Base-by-base conservation (phyloP, 2,797 vertebrate genomes). In the Halcyon chelicuti region DNA sequence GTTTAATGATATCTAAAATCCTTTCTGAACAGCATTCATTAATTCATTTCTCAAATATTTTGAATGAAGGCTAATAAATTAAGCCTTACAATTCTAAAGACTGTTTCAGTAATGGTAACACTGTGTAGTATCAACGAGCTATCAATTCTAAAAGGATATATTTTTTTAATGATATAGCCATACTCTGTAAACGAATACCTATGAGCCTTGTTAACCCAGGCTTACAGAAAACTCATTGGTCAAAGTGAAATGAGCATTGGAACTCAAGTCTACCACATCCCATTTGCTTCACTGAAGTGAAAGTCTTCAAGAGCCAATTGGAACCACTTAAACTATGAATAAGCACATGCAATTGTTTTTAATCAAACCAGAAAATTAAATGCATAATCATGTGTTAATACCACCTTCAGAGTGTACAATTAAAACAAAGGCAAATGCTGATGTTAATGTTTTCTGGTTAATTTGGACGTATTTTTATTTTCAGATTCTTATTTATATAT, bases 361-460 rank as follows among this genome's bases (percentile, higher is more conserved):
- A 89, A 95, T 83, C 44, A 92, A 91, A 72, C 33, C 51, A 83
- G 78, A 86, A 87, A 92, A 94, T 83, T 29, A 93, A 89, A 92
- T 75, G 81, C 35, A 91, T 68, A 85, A 86, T 79, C 65, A 65
- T 57, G 49, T 88, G 44, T 63, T 83, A 74, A 81, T 58, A 92
- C 20, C 13, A 71, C 57, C 44, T 80, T 84, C 60, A 77, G 54
- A 39, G 5, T 35, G 52, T 23, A 80, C 61, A 88, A 70, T 17
- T 68, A 84, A 88, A 91, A 76, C 17, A 88, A 71, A 88, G 46
- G 51, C 10, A 83, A 83, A 79, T 60, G 51, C 10, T 9, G n/a
- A 49, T 28, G 52, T 39, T 68, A 71, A 63, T 33, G 37, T 67
- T 93, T 94, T 77, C 40, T 58, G 33, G 46, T 71, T 85, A 37